Base-by-base conservation (phyloP, 2,797 vertebrate genomes). In the Buphagus erythrorhynchus region DNA sequence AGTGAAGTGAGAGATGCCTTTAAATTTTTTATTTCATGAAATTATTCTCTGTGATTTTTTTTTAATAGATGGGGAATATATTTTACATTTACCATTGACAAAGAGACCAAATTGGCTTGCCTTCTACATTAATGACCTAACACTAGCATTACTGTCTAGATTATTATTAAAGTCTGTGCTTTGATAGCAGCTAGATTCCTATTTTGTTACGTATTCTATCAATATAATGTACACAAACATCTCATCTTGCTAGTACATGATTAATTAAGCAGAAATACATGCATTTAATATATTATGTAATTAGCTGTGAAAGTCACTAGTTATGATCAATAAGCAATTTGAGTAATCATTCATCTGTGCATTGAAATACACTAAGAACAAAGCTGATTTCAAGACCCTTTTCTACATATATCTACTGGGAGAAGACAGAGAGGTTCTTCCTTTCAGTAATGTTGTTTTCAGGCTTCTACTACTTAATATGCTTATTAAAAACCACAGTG, bases 241-340 rank as follows among this genome's bases (percentile, higher is more conserved):
- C 46, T 86, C 51, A 43, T 63, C 59, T 36, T 72, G 31, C 42
- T 69, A 82, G 20, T 29, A 43, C 33, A 66, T 76, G 48, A 89
- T 75, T 91, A 93, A 93, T 76, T 94, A 73, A 62, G 57, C 74
- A 90, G 42, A 95, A 88, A 93, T 54, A 46, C 17, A 54, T 43
- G 26, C 24, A 88, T 88, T 73, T 73, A 86, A 61, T 77, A 59
- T 24, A 81, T 84, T 75, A 79, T 21, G 6, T 43, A 75, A 90
- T 86, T 88, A 93, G 74, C 46, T 66, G 36, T 73, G 58, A 21
- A 93, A 75, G 58, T 66, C 65, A 54, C 20, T 84, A 84, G 42
- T 75, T 61, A 75, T 40, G 62, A 89, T 91, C 84, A 81, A 91
- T 88, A 90, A 69, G 35, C 16, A 71, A 62, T 81, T 77, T 57